Evolutionary conservation across 2,888 invertebrate genomes (phyloP).

Genomic region (Aquatica leii): DNA sequence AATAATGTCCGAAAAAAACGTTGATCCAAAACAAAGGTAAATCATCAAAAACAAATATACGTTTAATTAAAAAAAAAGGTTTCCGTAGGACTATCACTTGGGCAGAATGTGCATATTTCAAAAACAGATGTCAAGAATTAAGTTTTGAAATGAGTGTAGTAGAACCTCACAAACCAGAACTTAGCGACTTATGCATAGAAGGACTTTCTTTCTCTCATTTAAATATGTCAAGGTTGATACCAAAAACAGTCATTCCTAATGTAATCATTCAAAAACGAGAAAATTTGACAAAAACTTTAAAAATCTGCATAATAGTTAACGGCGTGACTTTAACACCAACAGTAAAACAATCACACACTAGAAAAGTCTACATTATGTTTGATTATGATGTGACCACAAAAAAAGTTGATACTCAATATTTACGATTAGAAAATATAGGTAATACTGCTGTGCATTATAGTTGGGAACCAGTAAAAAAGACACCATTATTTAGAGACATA

Average conservation of each 20-base stretch:
- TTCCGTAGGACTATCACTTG: slow-evolving; percentile 39
- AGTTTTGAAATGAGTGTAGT: slow-evolving; percentile 45
- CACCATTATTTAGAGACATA: slow-evolving; percentile 48
- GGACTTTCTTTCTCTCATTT: slow-evolving; percentile 45
- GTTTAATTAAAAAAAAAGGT: neutral
- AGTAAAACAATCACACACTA: neutral
- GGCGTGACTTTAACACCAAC: neutral
- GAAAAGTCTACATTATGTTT: slow-evolving; percentile 28
- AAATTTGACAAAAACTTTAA: neutral
- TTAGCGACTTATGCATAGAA: slow-evolving; percentile 47
- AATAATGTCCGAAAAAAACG: slow-evolving; percentile 50
- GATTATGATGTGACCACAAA: slow-evolving; percentile 24
- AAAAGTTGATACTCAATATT: slow-evolving; percentile 46
- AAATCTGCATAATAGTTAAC: neutral
- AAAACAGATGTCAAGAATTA: slow-evolving; percentile 41
- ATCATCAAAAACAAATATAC: neutral
- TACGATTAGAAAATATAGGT: slow-evolving; percentile 63
- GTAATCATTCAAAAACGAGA: no score
- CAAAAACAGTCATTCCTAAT: no score
- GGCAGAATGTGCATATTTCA: slow-evolving; percentile 49
- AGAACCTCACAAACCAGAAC: slow-evolving; percentile 50
- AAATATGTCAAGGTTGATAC: no score
- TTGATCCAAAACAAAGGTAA: slow-evolving; percentile 47
- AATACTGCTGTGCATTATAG: slow-evolving; percentile 62
- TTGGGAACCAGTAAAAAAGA: slow-evolving; percentile 58